Conservation (phyloP, 2,113 vertebrate genomes). For the Otus sunia region DNA sequence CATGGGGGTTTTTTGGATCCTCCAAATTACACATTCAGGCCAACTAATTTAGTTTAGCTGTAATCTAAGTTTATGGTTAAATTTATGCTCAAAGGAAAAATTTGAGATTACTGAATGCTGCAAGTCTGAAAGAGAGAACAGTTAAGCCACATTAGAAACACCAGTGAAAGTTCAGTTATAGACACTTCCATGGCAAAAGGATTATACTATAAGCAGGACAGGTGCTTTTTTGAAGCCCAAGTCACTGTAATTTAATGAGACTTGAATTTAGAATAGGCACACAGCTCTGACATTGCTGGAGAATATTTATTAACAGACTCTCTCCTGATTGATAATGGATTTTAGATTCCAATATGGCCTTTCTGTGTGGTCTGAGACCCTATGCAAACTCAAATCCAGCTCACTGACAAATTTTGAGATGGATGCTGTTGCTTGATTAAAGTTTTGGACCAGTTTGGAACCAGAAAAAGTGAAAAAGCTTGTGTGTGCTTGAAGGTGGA, state of each 20-base stretch:
- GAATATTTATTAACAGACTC: not conserved
- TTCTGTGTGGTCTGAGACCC: not conserved
- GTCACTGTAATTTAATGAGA: not conserved
- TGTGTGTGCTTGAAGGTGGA: not conserved
- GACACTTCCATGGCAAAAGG: not conserved
- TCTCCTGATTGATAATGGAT: not conserved
- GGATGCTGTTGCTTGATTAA: not conserved
- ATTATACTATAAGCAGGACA: not conserved
- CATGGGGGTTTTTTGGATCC: not conserved
- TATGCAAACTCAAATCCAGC: not conserved
- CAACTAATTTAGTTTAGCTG: not conserved
- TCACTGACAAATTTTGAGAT: not conserved
- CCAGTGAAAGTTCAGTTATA: not conserved
- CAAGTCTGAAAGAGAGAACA: not conserved
- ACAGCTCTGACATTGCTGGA: not conserved
- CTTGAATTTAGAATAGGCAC: not conserved
- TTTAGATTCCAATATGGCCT: not conserved
- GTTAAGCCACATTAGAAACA: not conserved
- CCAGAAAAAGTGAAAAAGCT: not conserved
- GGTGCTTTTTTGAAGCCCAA: not conserved
- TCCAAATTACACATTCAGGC: not conserved
- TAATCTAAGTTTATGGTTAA: not conserved
- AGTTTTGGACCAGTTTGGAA: not conserved
- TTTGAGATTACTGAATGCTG: not conserved
- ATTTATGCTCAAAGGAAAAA: not conserved